Conservation (phyloP, 2,113 vertebrate genomes). For the Pyxicephalus adspersus region DNA sequence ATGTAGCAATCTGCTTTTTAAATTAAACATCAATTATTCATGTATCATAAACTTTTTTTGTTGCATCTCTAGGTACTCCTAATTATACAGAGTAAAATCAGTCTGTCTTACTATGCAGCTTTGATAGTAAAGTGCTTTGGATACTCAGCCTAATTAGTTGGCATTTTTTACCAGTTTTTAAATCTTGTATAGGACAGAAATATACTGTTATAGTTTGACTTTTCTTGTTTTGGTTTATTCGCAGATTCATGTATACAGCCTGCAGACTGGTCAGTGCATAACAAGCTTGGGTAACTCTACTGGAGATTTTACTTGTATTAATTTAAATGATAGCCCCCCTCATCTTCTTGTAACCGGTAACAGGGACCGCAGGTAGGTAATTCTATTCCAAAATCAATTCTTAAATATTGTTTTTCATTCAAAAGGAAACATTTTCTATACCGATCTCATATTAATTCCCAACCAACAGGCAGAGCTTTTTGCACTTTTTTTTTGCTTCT, state of each 20-base stretch:
- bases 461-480: no score
- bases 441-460: no score
- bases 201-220: background rate
- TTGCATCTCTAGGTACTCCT: conserved; percentile 53
- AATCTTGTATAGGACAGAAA: background rate
- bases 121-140: background rate
- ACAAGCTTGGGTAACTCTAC: conserved; percentile 80
- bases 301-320: conserved; percentile 90
- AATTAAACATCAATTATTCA: conserved; percentile 86
- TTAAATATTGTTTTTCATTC: no score
- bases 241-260: conserved; percentile 89
- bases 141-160: background rate
- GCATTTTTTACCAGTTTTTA: background rate
- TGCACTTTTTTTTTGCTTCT: no score
- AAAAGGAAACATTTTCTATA: no score
- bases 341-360: conserved; percentile 90
- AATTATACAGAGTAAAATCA: background rate
- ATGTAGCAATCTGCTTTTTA: conserved; percentile 82
- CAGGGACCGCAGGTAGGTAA: conserved; percentile 88
- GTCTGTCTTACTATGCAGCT: background rate
- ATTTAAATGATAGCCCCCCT: conserved; percentile 80
- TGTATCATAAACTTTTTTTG: conserved; percentile 81
- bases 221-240: conserved; percentile 27
- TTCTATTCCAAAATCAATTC: background rate
- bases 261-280: conserved; percentile 82